Base-by-base conservation (phyloP, 2,113 vertebrate genomes). In the Ranitomeya imitator region DNA sequence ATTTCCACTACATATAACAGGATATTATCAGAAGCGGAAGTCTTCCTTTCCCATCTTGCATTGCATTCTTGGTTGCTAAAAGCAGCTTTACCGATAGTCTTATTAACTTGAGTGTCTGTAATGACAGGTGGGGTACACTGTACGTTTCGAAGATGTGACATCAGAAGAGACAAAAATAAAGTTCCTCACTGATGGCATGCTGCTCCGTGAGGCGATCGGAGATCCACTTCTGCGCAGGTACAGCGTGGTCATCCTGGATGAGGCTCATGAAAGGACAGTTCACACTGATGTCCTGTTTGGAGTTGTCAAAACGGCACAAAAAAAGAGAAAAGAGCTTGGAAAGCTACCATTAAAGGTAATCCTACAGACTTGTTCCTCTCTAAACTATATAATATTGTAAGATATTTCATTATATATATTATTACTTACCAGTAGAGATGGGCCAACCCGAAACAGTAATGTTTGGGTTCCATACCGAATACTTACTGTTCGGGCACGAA, bases 281-380 rank as follows among this genome's bases (percentile, higher is more conserved):
- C 98, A 99, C 90, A 99, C 98, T 0, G 98, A 99, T 0, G 97
- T 99, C 13, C 96, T 99, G 69, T 98, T 99, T 0, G 98, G 98
- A 0, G 97, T 99, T 90, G 97, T 99, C 52, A 99, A 99, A 90
- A 90, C 92, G 0, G 97, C 98, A 0, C 98, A 99, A 54, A 95
- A 93, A 91, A 95, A 94, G 73, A 94, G 98, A 9, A 96, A 91
- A 89, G 96, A 97, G 0, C 93, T 95, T n/a, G 95, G 94, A 86
- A 98, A 96, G 86, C 87, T 95, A 61, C 96, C 96, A 0, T 92
- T 99, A 15, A 98, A 97, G 90, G 97, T 99, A 88, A 2, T 93
- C 84, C 10, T 0, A 0, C 0, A 15, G 2, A 31, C 2, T 57
- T 57, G 55, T 57, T 11, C 0, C 55, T 57, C 55, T 57, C 8